Evolutionary conservation across 2,888 invertebrate genomes (phyloP), one percentile per base, ranked within the genome.

Genomic region (Drosophila mulleri): DNA sequence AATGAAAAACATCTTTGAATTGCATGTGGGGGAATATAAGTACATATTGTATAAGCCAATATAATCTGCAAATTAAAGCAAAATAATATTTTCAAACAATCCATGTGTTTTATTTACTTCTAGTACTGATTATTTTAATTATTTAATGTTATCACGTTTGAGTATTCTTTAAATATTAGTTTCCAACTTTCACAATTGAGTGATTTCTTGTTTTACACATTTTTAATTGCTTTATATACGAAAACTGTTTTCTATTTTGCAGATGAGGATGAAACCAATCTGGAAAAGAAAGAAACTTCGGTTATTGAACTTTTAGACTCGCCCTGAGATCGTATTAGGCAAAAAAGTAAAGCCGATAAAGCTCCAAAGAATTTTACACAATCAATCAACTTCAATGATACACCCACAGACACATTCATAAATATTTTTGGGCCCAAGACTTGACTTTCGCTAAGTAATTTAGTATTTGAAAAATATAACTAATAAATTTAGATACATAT

Each of bases 301-400:
- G 80, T 87, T 58, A 86, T 88, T 74, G 87, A 80, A 54, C 80
- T 87, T 73, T 70, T 67, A 56, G 79, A 79, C 67, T 79, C 80
- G 52, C 77, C 79, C 44, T 79, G 75, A 66, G 20, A 37, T 35
- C 54, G 50, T 39, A 62, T 44, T 39, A 37, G 11, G 20, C 48
- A 29, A 29, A 29, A 29, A n/a, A 16, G n/a, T 45, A 45, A 16
- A 45, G 54, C 64, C 68, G 52, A 53, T 18, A 66, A 41, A 53
- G 59, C 67, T 63, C 80, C 80, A 79, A 79, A 79, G 79, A 80
- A 74, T 58, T 67, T 54, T 42, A 45, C 45, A 18, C 53, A 69
- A 47, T 48, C 58, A 35, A 48, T 48, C 50, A 37, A 47, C 29
- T 29, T 44, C 18, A 69, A 72, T 50, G 39, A 54, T 26, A 14